Conservation (phyloP, 2,113 vertebrate genomes). For the Panurus biarmicus region DNA sequence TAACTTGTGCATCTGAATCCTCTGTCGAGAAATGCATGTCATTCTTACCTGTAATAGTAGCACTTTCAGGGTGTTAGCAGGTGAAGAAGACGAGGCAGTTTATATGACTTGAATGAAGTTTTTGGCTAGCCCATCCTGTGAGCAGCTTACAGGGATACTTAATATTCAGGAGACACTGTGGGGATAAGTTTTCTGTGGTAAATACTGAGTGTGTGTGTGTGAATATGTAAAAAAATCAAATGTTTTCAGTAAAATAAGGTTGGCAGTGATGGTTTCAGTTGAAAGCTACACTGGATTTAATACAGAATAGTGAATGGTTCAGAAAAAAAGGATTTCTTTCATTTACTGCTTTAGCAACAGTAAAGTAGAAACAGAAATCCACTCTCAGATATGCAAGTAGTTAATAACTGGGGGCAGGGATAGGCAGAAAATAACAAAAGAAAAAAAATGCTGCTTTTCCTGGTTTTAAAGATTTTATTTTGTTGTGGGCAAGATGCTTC, state of each 20-base stretch:
- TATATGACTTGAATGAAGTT: not conserved
- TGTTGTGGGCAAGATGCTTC: not conserved
- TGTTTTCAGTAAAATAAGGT: not conserved
- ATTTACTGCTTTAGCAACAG: not conserved
- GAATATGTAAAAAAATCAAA: not conserved
- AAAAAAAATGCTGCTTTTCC: not conserved
- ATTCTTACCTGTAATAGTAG: not conserved
- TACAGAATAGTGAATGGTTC: not conserved
- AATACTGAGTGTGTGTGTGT: not conserved
- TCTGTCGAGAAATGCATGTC: accelerated
- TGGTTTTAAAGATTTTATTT: not conserved
- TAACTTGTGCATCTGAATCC: not conserved
- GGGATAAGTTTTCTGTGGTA: not conserved
- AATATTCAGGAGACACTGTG: not conserved
- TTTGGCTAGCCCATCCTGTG: not conserved
- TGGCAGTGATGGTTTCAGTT: not conserved
- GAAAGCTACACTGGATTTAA: not conserved
- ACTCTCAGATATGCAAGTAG: not conserved
- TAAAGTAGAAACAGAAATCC: not conserved
- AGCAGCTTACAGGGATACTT: not conserved
- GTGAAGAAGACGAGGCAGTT: not conserved
- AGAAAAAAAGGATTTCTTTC: not conserved
- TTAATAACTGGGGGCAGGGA: accelerated
- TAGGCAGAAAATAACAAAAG: not conserved
- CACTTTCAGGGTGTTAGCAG: not conserved